Conservation (phyloP, 1,140 invertebrate species). For the Maniola jurtina region DNA sequence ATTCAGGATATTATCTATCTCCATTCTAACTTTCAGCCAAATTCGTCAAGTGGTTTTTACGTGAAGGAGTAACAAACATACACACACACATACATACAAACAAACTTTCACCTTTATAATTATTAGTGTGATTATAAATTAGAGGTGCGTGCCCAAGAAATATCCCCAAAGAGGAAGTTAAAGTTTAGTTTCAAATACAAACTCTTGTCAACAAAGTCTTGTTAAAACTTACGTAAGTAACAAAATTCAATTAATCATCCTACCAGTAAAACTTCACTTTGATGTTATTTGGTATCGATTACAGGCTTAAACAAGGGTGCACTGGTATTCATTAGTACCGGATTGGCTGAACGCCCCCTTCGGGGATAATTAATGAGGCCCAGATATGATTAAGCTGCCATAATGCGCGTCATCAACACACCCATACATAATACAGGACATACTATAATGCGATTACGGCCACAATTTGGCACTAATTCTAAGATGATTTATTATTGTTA, state of each 20-base stretch:
- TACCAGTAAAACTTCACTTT: background rate
- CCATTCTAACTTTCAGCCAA: no score
- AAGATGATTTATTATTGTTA: constrained; percentile 36
- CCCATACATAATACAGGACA: constrained; percentile 23
- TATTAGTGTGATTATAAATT: no score
- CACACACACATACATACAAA: no score
- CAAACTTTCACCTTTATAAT: no score
- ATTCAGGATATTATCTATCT: no score
- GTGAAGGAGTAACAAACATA: no score
- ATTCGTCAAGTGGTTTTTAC: no score
- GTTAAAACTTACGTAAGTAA: background rate
- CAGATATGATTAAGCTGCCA: constrained; percentile 66
- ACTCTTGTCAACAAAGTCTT: background rate
- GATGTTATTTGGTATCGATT: constrained; percentile 15
- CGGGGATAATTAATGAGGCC: constrained; percentile 65
- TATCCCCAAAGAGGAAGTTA: no score
- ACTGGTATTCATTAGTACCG: constrained; percentile 41
- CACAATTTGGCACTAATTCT: constrained; percentile 43
- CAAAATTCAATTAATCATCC: background rate
- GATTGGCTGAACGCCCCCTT: constrained; percentile 40
- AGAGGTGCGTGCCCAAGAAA: no score
- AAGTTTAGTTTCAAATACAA: no score
- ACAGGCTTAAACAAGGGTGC: constrained; percentile 25
- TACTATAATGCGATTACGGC: constrained; percentile 44
- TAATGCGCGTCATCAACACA: constrained; percentile 62